Conservation (phyloP, 2,113 vertebrate genomes). For the Eira barbara region DNA sequence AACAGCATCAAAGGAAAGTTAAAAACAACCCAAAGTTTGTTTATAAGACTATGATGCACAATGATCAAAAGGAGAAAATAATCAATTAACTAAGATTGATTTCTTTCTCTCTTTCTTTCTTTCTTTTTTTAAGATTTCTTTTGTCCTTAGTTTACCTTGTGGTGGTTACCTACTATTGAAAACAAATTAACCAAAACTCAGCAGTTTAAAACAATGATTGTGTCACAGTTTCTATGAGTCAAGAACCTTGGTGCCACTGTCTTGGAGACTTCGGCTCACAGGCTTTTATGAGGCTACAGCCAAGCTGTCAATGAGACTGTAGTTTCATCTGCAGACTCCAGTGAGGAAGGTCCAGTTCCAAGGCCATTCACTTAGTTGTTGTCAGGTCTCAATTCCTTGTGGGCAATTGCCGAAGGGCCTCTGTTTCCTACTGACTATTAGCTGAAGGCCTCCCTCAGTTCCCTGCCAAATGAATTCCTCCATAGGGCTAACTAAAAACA, state of each 20-base stretch:
- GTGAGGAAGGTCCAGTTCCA: not conserved
- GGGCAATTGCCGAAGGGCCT: not conserved
- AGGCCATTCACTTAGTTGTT: not conserved
- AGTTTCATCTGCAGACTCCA: not conserved
- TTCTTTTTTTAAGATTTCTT: not conserved
- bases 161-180: not conserved
- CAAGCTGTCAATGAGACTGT: not conserved
- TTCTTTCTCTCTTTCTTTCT: not conserved
- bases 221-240: not conserved
- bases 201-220: not conserved
- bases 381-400: not conserved
- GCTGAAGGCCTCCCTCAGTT: not conserved
- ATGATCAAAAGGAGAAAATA: conserved; percentile 6
- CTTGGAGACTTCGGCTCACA: not conserved
- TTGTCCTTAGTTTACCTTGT: not conserved
- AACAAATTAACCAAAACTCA: not conserved
- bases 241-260: not conserved
- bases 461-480: not conserved
- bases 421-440: not conserved
- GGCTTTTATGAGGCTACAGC: not conserved
- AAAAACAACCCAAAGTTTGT: not conserved
- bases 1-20: not conserved
- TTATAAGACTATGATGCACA: not conserved
- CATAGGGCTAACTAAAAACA: not conserved
- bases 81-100: not conserved